Base-by-base conservation (phyloP, 2,113 vertebrate genomes). In the Brienomyrus brachyistius region DNA sequence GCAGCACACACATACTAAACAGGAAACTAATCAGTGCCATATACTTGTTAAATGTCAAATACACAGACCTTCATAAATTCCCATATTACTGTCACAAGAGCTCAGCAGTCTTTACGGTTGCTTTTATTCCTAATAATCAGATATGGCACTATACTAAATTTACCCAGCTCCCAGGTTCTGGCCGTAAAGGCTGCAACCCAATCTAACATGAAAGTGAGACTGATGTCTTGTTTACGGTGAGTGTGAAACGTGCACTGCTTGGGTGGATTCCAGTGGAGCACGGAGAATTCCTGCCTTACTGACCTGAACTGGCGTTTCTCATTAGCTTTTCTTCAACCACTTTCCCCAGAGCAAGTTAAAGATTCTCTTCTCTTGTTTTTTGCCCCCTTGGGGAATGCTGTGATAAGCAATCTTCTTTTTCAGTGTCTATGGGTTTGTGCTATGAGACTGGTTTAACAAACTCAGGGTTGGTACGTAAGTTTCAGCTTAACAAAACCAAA, bases 211-310 rank as follows among this genome's bases (percentile, higher is more conserved):
- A 91, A 91, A 89, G 83, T 45, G 40, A 52, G 70, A 51, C 83
- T 87, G 85, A 45, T 27, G 59, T 45, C 27, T 89, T 91, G 83
- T 89, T 91, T 91, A 91, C 66, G 23, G 88, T 50, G 59, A 85
- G 54, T 70, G 48, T 89, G 83, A 90, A 82, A 70, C 56, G 77
- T 87, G 54, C 54, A n/a, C 87, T 88, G 70, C 84, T 66, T 51
- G 85, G 70, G 45, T 23, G 83, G 70, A 87, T 87, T 91, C 84
- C 50, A 80, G 83, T n/a, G 51, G 45, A 50, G 66, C 88, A 6
- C 5, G n/a, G 45, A 13, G 40, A 80, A 83, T 84, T 27, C 31
- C 11, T 59, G 50, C 77, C 23, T 52, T 56, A 23, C 43, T 43
- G 77, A 54, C 35, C 35, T 45, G 80, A 86, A 56, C 51, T 52